Conservation (phyloP, 2,113 vertebrate species). For the Cyanistes caeruleus region DNA sequence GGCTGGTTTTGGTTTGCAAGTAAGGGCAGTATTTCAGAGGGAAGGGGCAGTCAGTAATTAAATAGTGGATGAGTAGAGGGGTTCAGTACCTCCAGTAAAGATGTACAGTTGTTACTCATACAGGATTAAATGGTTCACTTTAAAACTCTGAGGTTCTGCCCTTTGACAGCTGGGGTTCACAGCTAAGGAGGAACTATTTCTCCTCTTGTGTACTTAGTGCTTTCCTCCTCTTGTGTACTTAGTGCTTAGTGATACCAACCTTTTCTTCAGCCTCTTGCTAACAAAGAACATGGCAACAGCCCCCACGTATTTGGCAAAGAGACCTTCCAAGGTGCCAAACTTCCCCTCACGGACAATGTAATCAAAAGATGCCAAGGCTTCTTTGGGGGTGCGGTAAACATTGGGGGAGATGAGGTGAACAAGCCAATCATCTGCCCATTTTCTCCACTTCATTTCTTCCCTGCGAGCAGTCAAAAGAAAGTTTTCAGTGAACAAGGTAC, state of each 20-base stretch:
- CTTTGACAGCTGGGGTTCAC: not conserved
- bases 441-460: conserved; percentile 96
- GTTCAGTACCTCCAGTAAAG: not conserved
- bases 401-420: conserved; percentile 98
- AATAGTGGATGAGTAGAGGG: not conserved
- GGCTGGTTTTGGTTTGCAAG: not conserved
- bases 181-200: not conserved
- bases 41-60: not conserved
- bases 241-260: conserved; percentile 72
- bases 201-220: not conserved
- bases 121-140: not conserved
- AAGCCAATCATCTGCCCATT: conserved; percentile 94
- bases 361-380: conserved; percentile 93
- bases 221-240: not conserved
- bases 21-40: not conserved
- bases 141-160: not conserved
- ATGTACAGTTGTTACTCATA: not conserved
- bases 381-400: conserved; percentile 88
- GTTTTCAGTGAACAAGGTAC: not conserved
- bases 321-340: conserved; percentile 86
- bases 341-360: conserved; percentile 97
- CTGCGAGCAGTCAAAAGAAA: conserved; percentile 61
- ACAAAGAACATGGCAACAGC: conserved; percentile 93
- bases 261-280: conserved; percentile 89
- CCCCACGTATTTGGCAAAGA: conserved; percentile 92